phyloP scores from a whole-genome alignment of 2,888 invertebrate genomes.

The Lydus trimaculatus region DNA sequence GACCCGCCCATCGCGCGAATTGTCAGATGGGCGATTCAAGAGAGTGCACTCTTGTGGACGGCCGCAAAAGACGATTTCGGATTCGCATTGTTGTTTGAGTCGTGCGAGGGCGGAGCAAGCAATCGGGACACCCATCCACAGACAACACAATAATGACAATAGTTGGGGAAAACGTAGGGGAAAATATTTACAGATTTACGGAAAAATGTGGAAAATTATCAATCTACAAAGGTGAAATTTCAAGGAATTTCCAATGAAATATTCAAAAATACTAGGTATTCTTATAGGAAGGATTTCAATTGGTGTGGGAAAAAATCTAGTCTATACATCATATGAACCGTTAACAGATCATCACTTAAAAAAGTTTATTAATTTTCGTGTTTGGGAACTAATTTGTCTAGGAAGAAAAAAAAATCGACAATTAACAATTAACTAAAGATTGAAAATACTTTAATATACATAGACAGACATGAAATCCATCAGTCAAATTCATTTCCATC shows the following conservation, averaged over 20 bases:
- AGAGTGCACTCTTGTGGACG: slow-evolving; percentile 38
- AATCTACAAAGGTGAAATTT: neutral
- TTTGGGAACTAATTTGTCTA: slow-evolving; percentile 3
- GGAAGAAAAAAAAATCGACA: slow-evolving; percentile 12
- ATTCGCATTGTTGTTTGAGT: slow-evolving; percentile 58
- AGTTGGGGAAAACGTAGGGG: slow-evolving; percentile 44
- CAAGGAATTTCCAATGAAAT: neutral
- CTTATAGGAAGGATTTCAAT: neutral
- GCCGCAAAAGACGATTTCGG: slow-evolving; percentile 55
- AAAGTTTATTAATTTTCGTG: neutral
- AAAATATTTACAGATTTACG: neutral
- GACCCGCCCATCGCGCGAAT: slow-evolving; percentile 58
- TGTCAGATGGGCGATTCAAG: slow-evolving; percentile 46
- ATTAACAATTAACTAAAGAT: slow-evolving; percentile 8
- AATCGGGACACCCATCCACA: slow-evolving; percentile 31
- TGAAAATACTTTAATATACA: slow-evolving; percentile 3
- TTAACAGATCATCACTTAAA: slow-evolving; percentile 13
- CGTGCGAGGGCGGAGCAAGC: slow-evolving; percentile 36
- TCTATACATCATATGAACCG: neutral
- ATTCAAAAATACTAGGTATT: neutral
- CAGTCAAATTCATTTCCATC: slow-evolving; percentile 14
- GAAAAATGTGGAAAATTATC: neutral
- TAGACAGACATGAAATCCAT: slow-evolving; percentile 10
- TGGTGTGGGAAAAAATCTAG: neutral
- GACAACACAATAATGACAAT: slow-evolving; percentile 12